Evolutionary conservation across 2,113 vertebrate genomes (phyloP).

Genomic region (Cettia cetti): DNA sequence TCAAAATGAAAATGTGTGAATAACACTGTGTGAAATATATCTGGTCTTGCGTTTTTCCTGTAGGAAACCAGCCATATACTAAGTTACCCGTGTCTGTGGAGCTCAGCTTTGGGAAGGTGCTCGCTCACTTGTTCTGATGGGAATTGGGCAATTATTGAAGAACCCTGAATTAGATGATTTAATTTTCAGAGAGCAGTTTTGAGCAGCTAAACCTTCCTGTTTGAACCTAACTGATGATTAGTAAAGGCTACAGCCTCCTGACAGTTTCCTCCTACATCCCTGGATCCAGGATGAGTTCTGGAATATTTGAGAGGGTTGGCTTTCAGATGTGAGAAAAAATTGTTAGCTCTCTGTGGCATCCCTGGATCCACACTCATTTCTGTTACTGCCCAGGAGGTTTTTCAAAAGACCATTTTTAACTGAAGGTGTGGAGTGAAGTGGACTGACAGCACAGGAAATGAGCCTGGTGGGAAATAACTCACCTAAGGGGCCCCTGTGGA

Average conservation of each 20-base stretch:
- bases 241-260: background rate
- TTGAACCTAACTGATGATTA: accelerated
- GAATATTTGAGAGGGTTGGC: background rate
- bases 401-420: background rate
- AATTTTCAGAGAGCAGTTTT: background rate
- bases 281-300: background rate
- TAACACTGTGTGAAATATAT: conserved; percentile 80
- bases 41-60: conserved; percentile 80
- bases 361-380: accelerated
- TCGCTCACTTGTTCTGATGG: background rate
- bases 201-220: background rate
- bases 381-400: background rate
- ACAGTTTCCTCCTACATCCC: accelerated
- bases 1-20: conserved; percentile 78
- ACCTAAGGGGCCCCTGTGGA: background rate
- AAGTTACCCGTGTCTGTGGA: background rate
- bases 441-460: background rate
- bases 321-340: background rate
- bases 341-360: background rate
- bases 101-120: background rate
- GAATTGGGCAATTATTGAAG: background rate
- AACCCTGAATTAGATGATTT: background rate
- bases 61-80: conserved; percentile 35
- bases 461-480: background rate
- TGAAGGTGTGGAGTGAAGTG: background rate